phyloP scores from a whole-genome alignment of 2,888 invertebrate genomes.

The Heliconius sara region DNA sequence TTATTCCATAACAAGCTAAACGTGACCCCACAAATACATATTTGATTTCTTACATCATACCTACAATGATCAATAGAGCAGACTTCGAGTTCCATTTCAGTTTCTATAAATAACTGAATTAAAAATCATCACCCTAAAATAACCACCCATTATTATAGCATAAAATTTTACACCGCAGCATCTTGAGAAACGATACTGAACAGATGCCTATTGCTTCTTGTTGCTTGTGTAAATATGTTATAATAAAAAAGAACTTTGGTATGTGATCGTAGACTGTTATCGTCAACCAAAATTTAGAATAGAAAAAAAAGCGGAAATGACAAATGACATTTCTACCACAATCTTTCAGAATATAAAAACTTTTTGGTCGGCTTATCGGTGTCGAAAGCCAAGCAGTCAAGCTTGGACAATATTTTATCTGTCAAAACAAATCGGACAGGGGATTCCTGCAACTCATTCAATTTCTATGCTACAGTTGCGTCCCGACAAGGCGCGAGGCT shows the following conservation, averaged over 20 bases:
- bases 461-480: slow-evolving; percentile 67
- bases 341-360: background rate
- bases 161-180: slow-evolving; percentile 35
- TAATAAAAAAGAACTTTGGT: slow-evolving; percentile 57
- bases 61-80: background rate
- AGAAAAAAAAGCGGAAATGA: background rate
- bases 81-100: background rate
- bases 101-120: slow-evolving; percentile 6
- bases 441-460: slow-evolving; percentile 58
- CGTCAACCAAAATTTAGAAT: slow-evolving; percentile 8
- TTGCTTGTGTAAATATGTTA: slow-evolving; percentile 64
- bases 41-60: background rate
- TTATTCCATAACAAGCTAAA: no score
- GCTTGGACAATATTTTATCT: slow-evolving; percentile 33
- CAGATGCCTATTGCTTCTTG: slow-evolving; percentile 51
- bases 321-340: background rate
- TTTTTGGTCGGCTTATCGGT: background rate
- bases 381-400: slow-evolving; percentile 3
- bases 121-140: slow-evolving; percentile 19
- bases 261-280: slow-evolving; percentile 35
- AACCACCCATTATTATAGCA: slow-evolving; percentile 22
- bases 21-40: background rate
- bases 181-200: slow-evolving; percentile 46
- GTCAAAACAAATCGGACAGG: slow-evolving; percentile 38
- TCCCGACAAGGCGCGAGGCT: slow-evolving; percentile 69